These are phyloP conservation scores for Platynereis dumerilii DNA, from an alignment of 2,888 invertebrate genomes.

Conservation along the genomic window DNA sequence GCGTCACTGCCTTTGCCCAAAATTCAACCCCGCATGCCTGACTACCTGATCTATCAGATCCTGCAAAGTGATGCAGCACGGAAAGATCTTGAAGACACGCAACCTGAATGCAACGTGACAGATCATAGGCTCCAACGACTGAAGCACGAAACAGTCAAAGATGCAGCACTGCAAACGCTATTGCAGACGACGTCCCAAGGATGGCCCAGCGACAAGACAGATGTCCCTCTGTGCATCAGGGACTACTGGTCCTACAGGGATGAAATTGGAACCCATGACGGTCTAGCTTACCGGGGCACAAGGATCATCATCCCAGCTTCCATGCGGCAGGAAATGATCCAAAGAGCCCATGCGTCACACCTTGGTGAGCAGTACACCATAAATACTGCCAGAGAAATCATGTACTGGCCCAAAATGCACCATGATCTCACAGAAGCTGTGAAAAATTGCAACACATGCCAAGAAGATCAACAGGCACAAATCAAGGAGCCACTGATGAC, in stretches of 20 bases:
- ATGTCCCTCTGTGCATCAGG: too few relatives aligned
- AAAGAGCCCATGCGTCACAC: too few relatives aligned
- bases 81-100: neutral
- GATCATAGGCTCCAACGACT: neutral
- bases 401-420: neutral
- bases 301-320: too few relatives aligned
- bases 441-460: neutral
- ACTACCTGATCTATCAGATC: neutral
- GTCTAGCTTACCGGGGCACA: too few relatives aligned
- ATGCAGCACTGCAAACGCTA: neutral
- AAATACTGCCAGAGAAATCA: neutral
- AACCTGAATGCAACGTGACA: neutral
- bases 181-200: neutral
- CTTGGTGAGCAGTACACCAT: neutral
- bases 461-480: neutral
- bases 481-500: neutral
- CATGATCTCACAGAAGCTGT: neutral
- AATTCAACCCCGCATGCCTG: neutral
- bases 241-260: too few relatives aligned
- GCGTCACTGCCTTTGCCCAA: neutral
- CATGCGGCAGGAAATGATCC: too few relatives aligned
- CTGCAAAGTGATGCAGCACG: neutral
- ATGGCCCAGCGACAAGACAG: neutral
- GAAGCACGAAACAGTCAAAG: neutral
- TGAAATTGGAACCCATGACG: too few relatives aligned